phyloP scores from a whole-genome alignment of 2,888 invertebrate species.

The Agrochola lychnidis region DNA sequence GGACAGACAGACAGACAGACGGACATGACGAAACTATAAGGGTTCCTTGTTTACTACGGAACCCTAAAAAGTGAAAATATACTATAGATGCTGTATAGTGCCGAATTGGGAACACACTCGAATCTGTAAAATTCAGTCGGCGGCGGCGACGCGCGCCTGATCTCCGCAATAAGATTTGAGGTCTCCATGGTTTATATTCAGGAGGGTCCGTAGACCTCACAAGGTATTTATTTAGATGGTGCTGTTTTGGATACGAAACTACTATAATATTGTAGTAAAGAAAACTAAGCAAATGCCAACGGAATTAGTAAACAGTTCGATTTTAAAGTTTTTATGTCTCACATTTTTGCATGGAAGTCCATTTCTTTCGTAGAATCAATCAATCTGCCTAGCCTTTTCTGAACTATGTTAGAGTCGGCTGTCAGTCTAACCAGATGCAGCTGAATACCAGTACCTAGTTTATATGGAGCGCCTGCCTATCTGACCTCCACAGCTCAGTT shows the following conservation, averaged over 20 bases:
- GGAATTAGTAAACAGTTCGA: neutral
- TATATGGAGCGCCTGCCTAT: no score
- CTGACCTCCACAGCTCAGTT: no score
- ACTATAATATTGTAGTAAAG: neutral
- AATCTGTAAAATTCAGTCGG: conserved; percentile 43
- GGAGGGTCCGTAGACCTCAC: conserved; percentile 39
- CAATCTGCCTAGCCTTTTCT: no score
- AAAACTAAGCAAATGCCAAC: neutral
- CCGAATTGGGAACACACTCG: conserved; percentile 33
- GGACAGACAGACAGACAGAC: no score
- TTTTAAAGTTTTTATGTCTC: neutral
- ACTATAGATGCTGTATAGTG: neutral
- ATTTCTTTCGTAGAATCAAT: neutral
- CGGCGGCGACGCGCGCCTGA: conserved; percentile 38
- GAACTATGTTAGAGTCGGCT: no score
- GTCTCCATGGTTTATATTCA: conserved; percentile 66
- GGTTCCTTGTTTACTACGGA: no score
- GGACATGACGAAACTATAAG: no score
- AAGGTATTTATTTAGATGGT: conserved; percentile 13
- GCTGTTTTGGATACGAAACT: conserved; percentile 41
- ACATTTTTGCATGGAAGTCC: neutral
- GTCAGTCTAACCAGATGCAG: no score
- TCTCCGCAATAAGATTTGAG: conserved; percentile 57
- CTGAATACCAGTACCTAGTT: no score
- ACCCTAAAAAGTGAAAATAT: no score